Evolutionary conservation across 2,113 vertebrate species (phyloP).

Genomic region (Axis porcinus): DNA sequence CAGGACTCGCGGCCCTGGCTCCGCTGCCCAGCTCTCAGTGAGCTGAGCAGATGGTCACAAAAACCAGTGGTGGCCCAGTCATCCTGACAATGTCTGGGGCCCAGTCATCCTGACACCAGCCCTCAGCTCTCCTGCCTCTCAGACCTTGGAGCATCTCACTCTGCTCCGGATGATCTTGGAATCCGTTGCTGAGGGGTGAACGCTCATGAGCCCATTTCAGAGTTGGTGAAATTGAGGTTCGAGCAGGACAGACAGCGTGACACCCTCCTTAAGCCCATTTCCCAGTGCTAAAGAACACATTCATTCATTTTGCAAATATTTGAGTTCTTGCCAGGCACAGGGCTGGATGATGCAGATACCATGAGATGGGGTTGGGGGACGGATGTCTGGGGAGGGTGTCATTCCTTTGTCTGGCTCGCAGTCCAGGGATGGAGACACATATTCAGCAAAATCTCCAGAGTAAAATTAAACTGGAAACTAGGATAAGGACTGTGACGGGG

Average conservation of each 20-base stretch:
- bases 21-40: too few relatives aligned
- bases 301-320: neutral
- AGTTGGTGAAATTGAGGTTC: neutral
- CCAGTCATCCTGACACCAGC: fast-evolving
- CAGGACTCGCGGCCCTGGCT: neutral
- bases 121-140: neutral
- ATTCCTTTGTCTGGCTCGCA: neutral
- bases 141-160: neutral
- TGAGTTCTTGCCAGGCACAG: neutral
- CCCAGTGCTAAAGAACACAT: neutral
- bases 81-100: neutral
- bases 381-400: fast-evolving
- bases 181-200: neutral
- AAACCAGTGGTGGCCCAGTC: too few relatives aligned
- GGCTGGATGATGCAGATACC: neutral
- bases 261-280: neutral
- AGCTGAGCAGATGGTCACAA: neutral
- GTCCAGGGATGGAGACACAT: neutral
- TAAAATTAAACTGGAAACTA: neutral
- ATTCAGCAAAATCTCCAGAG: neutral
- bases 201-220: neutral
- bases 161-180: neutral
- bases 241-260: neutral
- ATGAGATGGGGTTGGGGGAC: neutral
- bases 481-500: neutral